Conservation (phyloP, 2,113 vertebrate species). For the Cardinalis cardinalis region DNA sequence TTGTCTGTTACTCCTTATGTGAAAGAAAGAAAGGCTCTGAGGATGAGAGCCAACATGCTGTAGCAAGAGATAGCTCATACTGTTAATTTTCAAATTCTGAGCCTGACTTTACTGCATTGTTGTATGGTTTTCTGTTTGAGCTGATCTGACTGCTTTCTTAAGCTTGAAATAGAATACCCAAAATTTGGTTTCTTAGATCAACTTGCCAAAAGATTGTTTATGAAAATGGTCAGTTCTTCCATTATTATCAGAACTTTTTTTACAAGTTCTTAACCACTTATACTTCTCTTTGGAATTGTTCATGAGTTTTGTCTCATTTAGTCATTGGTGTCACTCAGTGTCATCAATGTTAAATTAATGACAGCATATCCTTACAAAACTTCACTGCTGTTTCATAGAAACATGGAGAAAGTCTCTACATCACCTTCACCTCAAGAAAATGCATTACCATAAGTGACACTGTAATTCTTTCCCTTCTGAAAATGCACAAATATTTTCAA, state of each 20-base stretch:
- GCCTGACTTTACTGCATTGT: not conserved
- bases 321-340: not conserved
- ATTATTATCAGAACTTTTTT: not conserved
- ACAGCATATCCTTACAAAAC: not conserved
- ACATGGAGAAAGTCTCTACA: not conserved
- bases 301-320: not conserved
- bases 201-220: not conserved
- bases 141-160: not conserved
- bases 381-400: not conserved
- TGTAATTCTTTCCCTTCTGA: not conserved
- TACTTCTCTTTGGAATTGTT: not conserved
- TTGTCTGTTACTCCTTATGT: not conserved
- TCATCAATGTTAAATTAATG: not conserved
- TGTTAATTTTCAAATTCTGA: not conserved
- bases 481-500: not conserved
- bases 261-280: not conserved
- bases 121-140: not conserved
- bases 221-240: not conserved
- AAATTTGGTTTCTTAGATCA: not conserved
- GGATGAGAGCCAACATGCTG: not conserved
- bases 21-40: not conserved
- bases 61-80: not conserved
- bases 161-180: not conserved
- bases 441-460: not conserved
- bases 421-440: not conserved